Evolutionary conservation across 2,113 vertebrate genomes (phyloP).

Genomic region (Podarcis cretensis): DNA sequence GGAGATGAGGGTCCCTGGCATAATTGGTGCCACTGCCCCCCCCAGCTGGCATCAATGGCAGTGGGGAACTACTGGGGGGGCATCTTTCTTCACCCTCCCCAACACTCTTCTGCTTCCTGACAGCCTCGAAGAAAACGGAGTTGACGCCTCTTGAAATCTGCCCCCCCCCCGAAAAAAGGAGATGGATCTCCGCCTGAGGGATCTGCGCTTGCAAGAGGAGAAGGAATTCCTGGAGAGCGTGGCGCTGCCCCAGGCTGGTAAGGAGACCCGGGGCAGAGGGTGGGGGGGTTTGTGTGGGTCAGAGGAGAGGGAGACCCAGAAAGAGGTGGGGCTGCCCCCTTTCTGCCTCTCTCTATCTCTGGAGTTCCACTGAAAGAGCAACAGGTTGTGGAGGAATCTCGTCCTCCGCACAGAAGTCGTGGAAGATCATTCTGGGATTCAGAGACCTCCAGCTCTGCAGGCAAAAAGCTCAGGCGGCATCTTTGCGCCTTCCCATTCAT

Average conservation of each 20-base stretch:
- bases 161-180: no score
- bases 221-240: conserved; percentile 11
- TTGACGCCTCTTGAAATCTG: not conserved
- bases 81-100: not conserved
- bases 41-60: no score
- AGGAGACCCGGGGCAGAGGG: not conserved
- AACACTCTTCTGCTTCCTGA: not conserved
- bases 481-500: not conserved
- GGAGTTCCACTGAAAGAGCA: no score
- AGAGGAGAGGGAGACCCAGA: not conserved
- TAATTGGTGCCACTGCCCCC: no score
- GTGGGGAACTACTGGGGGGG: not conserved
- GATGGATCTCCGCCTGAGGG: conserved; percentile 28
- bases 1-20: no score
- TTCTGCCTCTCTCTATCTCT: no score
- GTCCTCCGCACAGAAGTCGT: no score
- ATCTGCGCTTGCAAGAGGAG: conserved; percentile 33
- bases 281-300: not conserved
- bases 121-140: not conserved
- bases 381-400: no score
- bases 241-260: not conserved
- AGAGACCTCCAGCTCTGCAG: not conserved
- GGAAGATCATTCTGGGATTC: no score
- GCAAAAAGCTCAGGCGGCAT: not conserved
- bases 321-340: no score